Conservation (phyloP, 2,888 invertebrate genomes). For the Eupithecia pulchellata region DNA sequence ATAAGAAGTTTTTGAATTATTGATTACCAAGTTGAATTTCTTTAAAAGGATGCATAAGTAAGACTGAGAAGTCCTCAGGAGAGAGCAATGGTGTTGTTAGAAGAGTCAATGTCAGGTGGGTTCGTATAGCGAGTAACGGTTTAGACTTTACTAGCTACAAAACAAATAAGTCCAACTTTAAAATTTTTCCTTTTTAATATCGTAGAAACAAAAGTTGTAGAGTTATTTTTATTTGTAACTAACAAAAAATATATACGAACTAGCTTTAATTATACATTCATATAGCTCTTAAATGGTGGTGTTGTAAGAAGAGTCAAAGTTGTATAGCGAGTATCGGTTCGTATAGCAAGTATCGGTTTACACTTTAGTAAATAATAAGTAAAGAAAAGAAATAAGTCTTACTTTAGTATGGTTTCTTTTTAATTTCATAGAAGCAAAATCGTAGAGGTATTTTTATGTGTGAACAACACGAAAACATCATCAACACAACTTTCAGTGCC, state of each 20-base stretch:
- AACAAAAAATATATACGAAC: not conserved
- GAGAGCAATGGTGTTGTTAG: not conserved
- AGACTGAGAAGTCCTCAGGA: not conserved
- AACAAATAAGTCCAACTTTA: not conserved
- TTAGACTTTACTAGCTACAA: not conserved
- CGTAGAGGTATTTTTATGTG: too few species aligned
- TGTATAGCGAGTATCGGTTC: too few species aligned
- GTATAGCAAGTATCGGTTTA: too few species aligned
- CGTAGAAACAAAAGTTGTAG: not conserved
- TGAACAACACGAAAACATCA: too few species aligned
- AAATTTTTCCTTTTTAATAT: not conserved
- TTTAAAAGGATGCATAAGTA: not conserved
- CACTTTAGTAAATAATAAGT: too few species aligned
- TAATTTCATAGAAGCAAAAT: too few species aligned
- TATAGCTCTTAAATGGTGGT: not conserved
- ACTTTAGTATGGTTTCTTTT: too few species aligned
- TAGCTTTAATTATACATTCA: not conserved
- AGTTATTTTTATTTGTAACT: not conserved
- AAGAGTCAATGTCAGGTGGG: slow-evolving; percentile 2
- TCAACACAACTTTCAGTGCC: too few species aligned
- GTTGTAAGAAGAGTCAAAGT: too few species aligned
- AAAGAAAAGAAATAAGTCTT: too few species aligned
- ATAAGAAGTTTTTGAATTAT: too few species aligned
- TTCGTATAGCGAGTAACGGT: not conserved
- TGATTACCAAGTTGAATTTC: not conserved